These are phyloP conservation scores for Orbicella faveolata DNA, from an alignment of 64 coral and sea anemone genomes.

Conservation along the genomic window DNA sequence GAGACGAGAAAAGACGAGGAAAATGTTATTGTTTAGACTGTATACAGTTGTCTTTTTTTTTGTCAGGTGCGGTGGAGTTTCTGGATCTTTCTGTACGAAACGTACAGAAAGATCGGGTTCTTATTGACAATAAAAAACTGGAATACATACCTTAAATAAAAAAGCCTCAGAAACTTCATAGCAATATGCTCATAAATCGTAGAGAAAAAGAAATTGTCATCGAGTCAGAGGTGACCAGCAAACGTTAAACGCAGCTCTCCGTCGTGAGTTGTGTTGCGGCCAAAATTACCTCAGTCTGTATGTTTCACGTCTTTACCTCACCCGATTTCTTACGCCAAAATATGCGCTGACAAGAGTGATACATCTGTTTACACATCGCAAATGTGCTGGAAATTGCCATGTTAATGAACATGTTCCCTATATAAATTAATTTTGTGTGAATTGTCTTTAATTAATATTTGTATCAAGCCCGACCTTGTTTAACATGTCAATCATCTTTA, in stretches of 20 bases:
- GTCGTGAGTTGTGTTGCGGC: not conserved
- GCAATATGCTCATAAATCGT: not conserved
- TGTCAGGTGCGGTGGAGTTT: too few species aligned
- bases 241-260: not conserved
- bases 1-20: too few species aligned
- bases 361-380: too few species aligned
- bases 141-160: not conserved
- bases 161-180: not conserved
- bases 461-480: not conserved
- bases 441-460: not conserved
- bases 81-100: too few species aligned
- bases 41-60: too few species aligned
- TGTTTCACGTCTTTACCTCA: too few species aligned
- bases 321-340: too few species aligned
- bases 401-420: not conserved
- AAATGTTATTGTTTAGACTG: too few species aligned
- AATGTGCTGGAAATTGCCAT: too few species aligned
- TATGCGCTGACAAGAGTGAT: too few species aligned
- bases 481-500: not conserved
- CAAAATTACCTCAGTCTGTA: not conserved
- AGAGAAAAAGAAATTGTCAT: not conserved
- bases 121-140: not conserved
- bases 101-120: too few species aligned
- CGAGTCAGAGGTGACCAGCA: not conserved
- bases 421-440: not conserved